Percentiles rank a stretch among this genome's conserved stretches.
Evolutionary conservation across 2,888 invertebrate genomes (phyloP).

Genomic region (Scaptodrosophila latifasciaeformis): DNA sequence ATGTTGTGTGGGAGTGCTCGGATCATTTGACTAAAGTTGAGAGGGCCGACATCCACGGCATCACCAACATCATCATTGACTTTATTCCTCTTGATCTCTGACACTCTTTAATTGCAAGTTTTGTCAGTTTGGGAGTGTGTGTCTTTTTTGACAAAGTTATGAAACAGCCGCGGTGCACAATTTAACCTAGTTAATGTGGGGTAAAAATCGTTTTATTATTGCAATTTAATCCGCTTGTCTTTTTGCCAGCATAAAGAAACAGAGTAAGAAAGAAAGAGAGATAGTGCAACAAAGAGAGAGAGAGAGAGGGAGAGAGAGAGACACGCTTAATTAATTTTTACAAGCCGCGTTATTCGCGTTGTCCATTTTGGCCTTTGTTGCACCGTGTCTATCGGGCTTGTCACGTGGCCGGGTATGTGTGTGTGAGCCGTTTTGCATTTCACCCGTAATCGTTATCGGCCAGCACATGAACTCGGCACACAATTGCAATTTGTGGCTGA

Average conservation of each 20-base stretch:
- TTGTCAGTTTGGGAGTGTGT: conserved; percentile 20
- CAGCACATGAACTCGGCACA: conserved; percentile 11
- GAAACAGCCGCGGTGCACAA: too few species aligned
- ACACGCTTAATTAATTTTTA: conserved; percentile 63
- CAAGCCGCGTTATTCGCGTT: conserved; percentile 23
- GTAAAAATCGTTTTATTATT: conserved; percentile 4
- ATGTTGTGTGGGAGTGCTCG: too few species aligned
- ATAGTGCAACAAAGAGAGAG: too few species aligned
- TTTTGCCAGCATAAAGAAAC: conserved; percentile 13
- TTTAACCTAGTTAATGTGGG: background rate
- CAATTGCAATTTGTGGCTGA: conserved; percentile 12
- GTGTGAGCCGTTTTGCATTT: background rate
- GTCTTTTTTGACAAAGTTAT: background rate
- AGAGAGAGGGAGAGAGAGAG: too few species aligned
- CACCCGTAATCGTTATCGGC: too few species aligned
- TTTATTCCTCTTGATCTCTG: conserved; percentile 59
- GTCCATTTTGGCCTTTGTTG: too few species aligned
- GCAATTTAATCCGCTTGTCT: conserved; percentile 15
- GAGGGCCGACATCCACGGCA: too few species aligned
- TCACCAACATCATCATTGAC: background rate
- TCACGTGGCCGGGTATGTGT: background rate
- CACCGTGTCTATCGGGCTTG: too few species aligned
- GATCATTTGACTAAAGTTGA: too few species aligned
- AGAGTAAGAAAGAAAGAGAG: too few species aligned
- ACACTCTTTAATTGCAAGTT: conserved; percentile 62